Percentiles rank a stretch among this genome's conserved stretches.
Conservation (phyloP, 2,888 invertebrate genomes). For the Spisula solida region DNA sequence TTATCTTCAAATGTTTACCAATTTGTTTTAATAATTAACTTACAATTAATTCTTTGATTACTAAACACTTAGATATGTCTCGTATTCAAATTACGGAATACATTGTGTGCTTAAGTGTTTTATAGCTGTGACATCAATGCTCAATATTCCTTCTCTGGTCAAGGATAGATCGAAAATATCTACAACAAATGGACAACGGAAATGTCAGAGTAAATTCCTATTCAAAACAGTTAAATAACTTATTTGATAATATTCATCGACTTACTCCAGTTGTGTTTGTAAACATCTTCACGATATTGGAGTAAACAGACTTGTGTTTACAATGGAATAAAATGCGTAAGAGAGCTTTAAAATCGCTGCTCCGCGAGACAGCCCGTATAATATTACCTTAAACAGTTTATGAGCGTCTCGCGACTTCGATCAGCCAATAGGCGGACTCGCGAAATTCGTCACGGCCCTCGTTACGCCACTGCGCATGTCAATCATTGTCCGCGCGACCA, state of each 20-base stretch:
- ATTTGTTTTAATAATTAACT: background rate
- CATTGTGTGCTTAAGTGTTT: background rate
- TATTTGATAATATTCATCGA: conserved; percentile 21
- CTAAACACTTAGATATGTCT: background rate
- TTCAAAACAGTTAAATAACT: conserved; percentile 5
- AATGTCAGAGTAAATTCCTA: background rate
- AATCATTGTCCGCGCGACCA: conserved; percentile 80
- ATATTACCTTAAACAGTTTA: conserved; percentile 38
- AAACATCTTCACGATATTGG: conserved; percentile 28
- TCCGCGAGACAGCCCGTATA: conserved; percentile 6
- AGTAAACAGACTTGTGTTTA: conserved; percentile 40
- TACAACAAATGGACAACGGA: background rate
- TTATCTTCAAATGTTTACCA: background rate
- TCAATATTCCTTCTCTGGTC: background rate
- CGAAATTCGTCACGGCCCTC: conserved; percentile 26
- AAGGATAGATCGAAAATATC: background rate
- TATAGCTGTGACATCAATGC: background rate
- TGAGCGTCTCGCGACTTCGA: conserved; percentile 36
- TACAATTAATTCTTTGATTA: background rate
- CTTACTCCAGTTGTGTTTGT: conserved; percentile 15
- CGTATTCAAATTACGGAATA: background rate
- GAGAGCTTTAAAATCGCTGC: conserved; percentile 36
- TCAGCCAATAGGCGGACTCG: conserved; percentile 40
- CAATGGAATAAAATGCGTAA: conserved; percentile 53
- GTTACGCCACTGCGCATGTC: conserved; percentile 78